phyloP scores from a whole-genome alignment of 2,888 invertebrate genomes.

The Drosophila borborema region DNA sequence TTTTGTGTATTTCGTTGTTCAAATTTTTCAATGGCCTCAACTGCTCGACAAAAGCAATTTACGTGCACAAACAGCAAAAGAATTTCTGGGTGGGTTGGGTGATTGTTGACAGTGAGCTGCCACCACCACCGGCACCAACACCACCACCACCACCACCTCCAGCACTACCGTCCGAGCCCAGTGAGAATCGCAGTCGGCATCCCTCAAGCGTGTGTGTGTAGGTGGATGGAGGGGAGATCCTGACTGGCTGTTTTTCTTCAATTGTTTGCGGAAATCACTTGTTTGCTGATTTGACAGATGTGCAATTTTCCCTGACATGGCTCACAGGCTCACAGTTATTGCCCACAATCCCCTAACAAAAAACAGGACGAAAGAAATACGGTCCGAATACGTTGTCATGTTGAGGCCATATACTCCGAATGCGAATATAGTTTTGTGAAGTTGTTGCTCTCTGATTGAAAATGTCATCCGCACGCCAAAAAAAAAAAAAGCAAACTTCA shows the following conservation, averaged over 20 bases:
- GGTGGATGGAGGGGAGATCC: slow-evolving; percentile 19
- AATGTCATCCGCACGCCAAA: slow-evolving; percentile 66
- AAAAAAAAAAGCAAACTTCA: slow-evolving; percentile 32
- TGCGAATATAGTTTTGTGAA: slow-evolving; percentile 39
- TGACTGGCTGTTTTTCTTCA: slow-evolving; percentile 76
- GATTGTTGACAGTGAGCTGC: slow-evolving; percentile 62
- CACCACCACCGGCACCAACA: slow-evolving; percentile 3
- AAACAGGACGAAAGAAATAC: slow-evolving; percentile 11
- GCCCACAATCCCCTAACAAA: slow-evolving; percentile 12
- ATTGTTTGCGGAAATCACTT: slow-evolving; percentile 82
- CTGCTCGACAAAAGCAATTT: slow-evolving; percentile 76
- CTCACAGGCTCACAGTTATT: slow-evolving; percentile 55
- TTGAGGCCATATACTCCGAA: slow-evolving; percentile 14
- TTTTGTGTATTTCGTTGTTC: slow-evolving; percentile 24
- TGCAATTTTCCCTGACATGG: slow-evolving; percentile 80
- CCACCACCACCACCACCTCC: slow-evolving; percentile 17
- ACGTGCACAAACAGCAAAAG: slow-evolving; percentile 74
- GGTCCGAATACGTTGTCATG: slow-evolving; percentile 30
- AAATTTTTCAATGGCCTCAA: slow-evolving; percentile 65
- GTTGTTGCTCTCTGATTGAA: slow-evolving; percentile 64
- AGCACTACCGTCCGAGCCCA: slow-evolving; percentile 19
- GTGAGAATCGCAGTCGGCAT: slow-evolving; percentile 23
- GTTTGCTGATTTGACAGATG: slow-evolving; percentile 82
- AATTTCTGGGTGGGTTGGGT: slow-evolving; percentile 48
- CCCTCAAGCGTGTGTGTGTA: slow-evolving; percentile 10